Base-by-base conservation (phyloP, 1,140 invertebrate genomes). In the Achroia grisella region DNA sequence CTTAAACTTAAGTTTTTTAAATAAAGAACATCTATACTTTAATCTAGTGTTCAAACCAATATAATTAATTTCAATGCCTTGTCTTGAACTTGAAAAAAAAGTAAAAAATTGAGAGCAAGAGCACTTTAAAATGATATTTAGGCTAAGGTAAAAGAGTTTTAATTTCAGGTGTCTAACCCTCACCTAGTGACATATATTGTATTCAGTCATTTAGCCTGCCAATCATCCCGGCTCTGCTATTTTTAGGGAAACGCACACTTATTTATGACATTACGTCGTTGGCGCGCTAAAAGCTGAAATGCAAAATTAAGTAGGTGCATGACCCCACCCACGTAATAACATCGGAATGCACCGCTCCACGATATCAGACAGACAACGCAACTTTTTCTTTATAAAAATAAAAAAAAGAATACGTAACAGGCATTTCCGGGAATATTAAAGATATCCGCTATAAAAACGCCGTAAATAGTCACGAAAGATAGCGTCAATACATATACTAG, bases 131-230 rank as follows among this genome's bases (percentile, higher is more conserved):
- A 41, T 61, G 55, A 40, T 63, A 79, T 68, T 52, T 74, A 71
- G 79, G 79, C 67, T 56, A 81, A 78, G 73, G 73, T 77, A 76
- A 78, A 68, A 71, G 30, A 56, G 59, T 54, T 69, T 50, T 70
- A 62, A 70, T 71, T 73, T 60, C 63, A 73, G 59, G 62, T 67
- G 17, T 62, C 56, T 77, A 79, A 81, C 77, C 80, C 77, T 84
- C 77, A 84, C 80, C 80, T 71, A 81, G 66, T 78, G 47, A 78
- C 79, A 74, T 61, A 58, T 72, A 70, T 60, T 68, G 53, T 63
- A 64, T 61, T 57, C 39, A 70, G 40, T 64, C 62, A 61, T 72
- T 63, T 67, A 55, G 44, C 63, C 67, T 58, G 65, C 62, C 65
- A 64, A 65, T 64, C 59, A 54, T 49, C 42, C 23, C 31, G 32